Evolutionary conservation across 2,888 invertebrate species (phyloP), one percentile per base, ranked within the genome.

Genomic region (Pomacea canaliculata): DNA sequence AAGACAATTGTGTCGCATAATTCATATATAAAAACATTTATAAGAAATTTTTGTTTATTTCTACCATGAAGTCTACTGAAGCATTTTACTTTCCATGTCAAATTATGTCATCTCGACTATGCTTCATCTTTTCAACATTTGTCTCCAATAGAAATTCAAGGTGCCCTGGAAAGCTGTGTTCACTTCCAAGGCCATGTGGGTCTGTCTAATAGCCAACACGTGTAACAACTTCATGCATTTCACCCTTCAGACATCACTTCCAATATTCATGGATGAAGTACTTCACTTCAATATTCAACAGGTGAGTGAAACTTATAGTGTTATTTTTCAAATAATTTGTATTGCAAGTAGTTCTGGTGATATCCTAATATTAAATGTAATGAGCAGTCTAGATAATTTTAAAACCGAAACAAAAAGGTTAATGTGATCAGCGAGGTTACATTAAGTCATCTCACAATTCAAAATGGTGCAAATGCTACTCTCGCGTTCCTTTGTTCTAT

Each of bases 151-250:
- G 76, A 62, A 66, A 4, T 70, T 72, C 12, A 60, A 59, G 12
- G 75, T 80, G 0, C 87, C 87, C 0, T 93, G 93, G 92, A 83
- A 82, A 37, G 83, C 89, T 12, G 89, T 93, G 62, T 68, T 91
- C 0, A 90, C 85, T 49, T 92, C 92, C 0, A 77, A 86, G 5
- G 91, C 92, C 1, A 88, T 92, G 7, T 89, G 91, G 79, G 92
- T 92, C 0, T 91, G 92, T 79, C 86, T 92, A 23, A 85, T 91
- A 9, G 92, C 92, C 2, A 92, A 93, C 79, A 87, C 92, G 66
- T 92, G 92, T 76, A 91, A 92, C 79, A 91, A 90, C 77, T 91
- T 91, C 91, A 91, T 89, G 62, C 85, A 84, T 73, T 88, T 87
- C 79, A 86, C 87, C 2, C 81, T 88, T 12, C 77, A 88, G 12